These are phyloP conservation scores for Cataglyphis hispanica DNA, from an alignment of 1,140 invertebrate species.

Conservation along the genomic window DNA sequence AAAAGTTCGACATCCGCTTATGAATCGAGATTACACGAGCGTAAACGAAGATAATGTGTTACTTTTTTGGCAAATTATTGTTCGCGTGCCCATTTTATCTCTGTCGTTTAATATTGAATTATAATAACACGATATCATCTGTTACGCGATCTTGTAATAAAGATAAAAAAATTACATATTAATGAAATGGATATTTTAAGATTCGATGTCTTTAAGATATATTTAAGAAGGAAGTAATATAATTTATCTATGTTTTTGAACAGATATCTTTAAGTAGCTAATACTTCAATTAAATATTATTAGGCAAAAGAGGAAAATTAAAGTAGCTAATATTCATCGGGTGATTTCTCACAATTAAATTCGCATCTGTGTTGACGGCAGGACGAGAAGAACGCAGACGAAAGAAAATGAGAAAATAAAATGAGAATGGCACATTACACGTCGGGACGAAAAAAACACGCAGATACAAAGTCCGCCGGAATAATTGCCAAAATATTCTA, in stretches of 20 bases:
- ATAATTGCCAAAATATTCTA: constrained; percentile 82
- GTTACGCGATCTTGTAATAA: not conserved
- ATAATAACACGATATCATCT: not conserved
- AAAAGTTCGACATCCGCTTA: constrained; percentile 59
- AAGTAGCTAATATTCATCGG: constrained; percentile 67
- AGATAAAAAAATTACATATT: constrained; percentile 12
- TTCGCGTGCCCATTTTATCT: not conserved
- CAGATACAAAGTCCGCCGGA: constrained; percentile 64
- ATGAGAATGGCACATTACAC: not conserved
- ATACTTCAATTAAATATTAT: constrained; percentile 52
- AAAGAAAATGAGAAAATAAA: constrained; percentile 6
- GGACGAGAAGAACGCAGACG: not conserved
- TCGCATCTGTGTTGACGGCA: not conserved
- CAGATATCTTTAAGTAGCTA: constrained; percentile 17
- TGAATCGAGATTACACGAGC: not conserved
- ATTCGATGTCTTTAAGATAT: not conserved
- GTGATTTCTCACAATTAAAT: constrained; percentile 4
- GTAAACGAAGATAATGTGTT: not conserved
- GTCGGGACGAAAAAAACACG: constrained; percentile 21
- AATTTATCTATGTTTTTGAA: not conserved
- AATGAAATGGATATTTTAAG: not conserved
- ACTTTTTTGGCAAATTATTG: constrained; percentile 15
- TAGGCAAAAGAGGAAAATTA: constrained; percentile 42
- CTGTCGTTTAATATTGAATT: not conserved
- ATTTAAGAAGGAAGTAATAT: not conserved